phyloP scores from a whole-genome alignment of 2,888 invertebrate genomes.

The Galeruca laticollis region DNA sequence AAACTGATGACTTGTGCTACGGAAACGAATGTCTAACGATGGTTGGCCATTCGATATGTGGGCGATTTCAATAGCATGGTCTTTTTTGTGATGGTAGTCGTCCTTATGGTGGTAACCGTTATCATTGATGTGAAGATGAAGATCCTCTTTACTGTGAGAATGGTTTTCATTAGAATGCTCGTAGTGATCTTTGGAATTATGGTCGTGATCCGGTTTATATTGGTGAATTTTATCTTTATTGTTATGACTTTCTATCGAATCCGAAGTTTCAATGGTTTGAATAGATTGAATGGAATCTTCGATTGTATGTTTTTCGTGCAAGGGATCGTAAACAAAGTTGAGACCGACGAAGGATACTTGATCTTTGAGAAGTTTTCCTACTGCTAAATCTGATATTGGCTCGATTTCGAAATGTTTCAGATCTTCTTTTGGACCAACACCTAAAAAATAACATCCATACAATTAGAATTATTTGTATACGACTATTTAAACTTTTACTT shows the following conservation, averaged over 20 bases:
- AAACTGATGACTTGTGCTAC: neutral
- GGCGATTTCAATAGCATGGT: conserved; percentile 3
- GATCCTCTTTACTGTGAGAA: neutral
- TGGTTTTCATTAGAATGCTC: neutral
- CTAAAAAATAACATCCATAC: conserved; percentile 24
- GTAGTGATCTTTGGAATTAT: conserved; percentile 1
- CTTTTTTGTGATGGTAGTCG: conserved; percentile 2
- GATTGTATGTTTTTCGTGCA: conserved; percentile 1
- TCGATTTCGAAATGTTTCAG: conserved; percentile 71
- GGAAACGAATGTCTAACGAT: neutral
- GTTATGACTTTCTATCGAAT: conserved; percentile 1
- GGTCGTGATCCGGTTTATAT: neutral
- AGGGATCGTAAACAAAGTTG: conserved; percentile 65
- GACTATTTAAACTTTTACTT: conserved; percentile 6
- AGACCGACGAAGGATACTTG: conserved; percentile 77
- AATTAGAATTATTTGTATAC: too few relatives aligned
- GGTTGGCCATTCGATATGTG: neutral
- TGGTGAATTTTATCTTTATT: too few relatives aligned
- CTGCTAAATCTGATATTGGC: conserved; percentile 71
- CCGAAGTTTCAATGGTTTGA: neutral
- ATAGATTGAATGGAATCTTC: neutral
- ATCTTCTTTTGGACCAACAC: conserved; percentile 76
- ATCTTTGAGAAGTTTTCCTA: conserved; percentile 79
- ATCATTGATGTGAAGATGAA: conserved; percentile 50
- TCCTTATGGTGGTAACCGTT: conserved; percentile 39